phyloP scores from a whole-genome alignment of 2,888 invertebrate genomes.

The Formica aserva region DNA sequence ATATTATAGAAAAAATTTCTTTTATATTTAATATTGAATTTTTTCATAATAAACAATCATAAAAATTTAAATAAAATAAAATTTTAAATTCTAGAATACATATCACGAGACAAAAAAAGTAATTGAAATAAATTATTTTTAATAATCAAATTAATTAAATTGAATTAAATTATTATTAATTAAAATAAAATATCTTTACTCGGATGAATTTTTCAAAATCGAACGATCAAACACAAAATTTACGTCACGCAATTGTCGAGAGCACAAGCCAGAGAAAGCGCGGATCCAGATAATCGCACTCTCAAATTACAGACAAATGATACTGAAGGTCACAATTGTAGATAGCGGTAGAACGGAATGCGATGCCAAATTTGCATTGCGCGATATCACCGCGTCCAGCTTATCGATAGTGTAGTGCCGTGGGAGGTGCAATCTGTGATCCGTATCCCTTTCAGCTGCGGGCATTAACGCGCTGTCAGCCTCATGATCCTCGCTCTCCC shows the following conservation, averaged over 20 bases:
- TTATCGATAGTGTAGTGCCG: constrained; percentile 27
- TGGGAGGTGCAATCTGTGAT: constrained; percentile 30
- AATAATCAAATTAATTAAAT: too few relatives aligned
- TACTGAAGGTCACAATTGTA: not conserved
- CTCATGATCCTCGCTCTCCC: constrained; percentile 62
- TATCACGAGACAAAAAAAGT: not conserved
- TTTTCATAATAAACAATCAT: not conserved
- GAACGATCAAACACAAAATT: not conserved
- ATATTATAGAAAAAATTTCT: not conserved
- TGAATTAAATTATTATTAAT: not conserved
- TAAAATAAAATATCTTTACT: not conserved
- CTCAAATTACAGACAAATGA: constrained; percentile 7
- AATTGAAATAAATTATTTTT: not conserved
- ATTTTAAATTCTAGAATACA: not conserved
- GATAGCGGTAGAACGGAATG: not conserved
- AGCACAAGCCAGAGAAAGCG: not conserved
- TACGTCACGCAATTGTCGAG: not conserved
- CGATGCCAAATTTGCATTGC: constrained; percentile 21
- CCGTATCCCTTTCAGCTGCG: constrained; percentile 57
- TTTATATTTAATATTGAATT: not conserved
- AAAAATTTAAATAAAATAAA: not conserved
- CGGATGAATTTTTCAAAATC: not conserved
- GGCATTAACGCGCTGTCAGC: constrained; percentile 61
- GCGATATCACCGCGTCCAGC: constrained; percentile 7
- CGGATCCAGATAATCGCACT: not conserved